These are phyloP conservation scores for Myxocyprinus asiaticus DNA, from an alignment of 2,113 vertebrate species.

Conservation along the genomic window DNA sequence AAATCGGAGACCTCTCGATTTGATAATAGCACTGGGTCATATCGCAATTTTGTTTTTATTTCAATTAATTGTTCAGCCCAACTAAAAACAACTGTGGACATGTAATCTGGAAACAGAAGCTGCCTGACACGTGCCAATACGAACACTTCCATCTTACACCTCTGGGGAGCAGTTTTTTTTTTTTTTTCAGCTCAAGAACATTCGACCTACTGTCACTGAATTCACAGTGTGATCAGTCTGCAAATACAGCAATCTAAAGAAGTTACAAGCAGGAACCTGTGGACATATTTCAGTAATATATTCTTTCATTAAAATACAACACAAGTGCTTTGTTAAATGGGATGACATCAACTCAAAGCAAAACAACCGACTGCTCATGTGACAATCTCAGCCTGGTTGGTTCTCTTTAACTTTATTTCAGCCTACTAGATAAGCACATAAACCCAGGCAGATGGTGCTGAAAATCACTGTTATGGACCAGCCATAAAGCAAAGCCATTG, in stretches of 20 bases:
- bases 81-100: too few relatives aligned
- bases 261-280: conserved; percentile 9
- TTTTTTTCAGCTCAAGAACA: too few relatives aligned
- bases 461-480: conserved; percentile 10
- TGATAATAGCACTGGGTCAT: too few relatives aligned
- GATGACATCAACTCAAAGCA: background rate
- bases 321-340: background rate
- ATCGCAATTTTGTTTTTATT: too few relatives aligned
- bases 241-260: background rate
- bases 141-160: too few relatives aligned
- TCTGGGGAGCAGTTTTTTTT: too few relatives aligned
- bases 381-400: conserved; percentile 19
- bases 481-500: conserved; percentile 27
- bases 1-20: too few relatives aligned
- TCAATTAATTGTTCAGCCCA: too few relatives aligned
- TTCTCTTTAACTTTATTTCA: conserved; percentile 17
- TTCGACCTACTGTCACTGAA: too few relatives aligned
- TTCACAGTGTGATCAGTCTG: background rate
- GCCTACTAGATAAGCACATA: conserved; percentile 23
- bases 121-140: too few relatives aligned
- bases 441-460: conserved; percentile 26
- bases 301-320: conserved; percentile 21
- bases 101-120: too few relatives aligned
- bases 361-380: conserved; percentile 9
- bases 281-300: background rate